Base-by-base conservation (phyloP, 2,797 vertebrate genomes). In the Hypotaenidia okinawae region DNA sequence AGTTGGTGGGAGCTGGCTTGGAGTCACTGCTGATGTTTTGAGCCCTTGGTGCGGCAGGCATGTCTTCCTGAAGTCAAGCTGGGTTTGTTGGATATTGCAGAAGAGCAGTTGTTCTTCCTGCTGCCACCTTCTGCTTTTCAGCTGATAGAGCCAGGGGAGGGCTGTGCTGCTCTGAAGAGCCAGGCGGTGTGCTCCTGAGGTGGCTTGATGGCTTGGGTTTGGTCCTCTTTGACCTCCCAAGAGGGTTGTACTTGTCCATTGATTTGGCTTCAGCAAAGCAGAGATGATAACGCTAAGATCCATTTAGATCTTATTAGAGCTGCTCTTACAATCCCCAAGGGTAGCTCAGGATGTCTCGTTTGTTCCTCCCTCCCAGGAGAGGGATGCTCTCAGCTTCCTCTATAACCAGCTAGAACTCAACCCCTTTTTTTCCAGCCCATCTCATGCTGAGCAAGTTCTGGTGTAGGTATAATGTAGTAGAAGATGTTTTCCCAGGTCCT, bases 11-110 rank as follows among this genome's bases (percentile, higher is more conserved):
- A 63, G 22, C 76, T 9, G 16, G 15, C 61, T 77, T 0, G 0
- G 32, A 51, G 47, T 35, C 0, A 0, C 61, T 83, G 24, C 22
- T 4, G 6, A 4, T 54, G 54, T 24, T 83, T 22, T 19, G 76
- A 84, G 66, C 57, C 68, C 69, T 39, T 2, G 19, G 17, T 52
- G 64, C 68, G 35, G 43, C 61, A 74, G 35, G 22, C 43, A 24
- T 0, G 1, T 57, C 49, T 78, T 16, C 0, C 0, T 39, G 35
- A 79, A 45, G 51, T 35, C n/a, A 30, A 11, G 68, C 59, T 39
- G 72, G 16, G 32, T 39, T 83, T 12, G 7, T 37, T 79, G 76
- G 32, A 4, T 85, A 14, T 45, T 61, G 41, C 27, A 63, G 81
- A 63, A 28, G 0, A 45, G 25, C 35, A 5, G 13, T 41, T 0